Percentiles rank a stretch among this genome's conserved stretches.
phyloP scores from a whole-genome alignment of 2,797 vertebrate species.

The Urosaurus nigricauda region DNA sequence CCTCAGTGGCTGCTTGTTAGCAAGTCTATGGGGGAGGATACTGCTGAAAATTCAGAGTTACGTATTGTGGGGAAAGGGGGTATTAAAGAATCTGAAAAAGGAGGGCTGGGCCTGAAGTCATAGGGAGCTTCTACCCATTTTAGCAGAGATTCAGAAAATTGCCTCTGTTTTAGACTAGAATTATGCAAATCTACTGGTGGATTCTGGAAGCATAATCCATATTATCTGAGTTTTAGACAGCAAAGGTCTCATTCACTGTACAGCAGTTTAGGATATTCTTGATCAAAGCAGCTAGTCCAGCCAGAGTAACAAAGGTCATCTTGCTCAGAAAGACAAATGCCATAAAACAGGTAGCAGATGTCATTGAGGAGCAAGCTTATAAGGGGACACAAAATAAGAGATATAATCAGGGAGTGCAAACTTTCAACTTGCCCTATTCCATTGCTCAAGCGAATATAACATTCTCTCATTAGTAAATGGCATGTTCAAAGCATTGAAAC shows the following conservation, averaged over 20 bases:
- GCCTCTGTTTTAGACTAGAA: too few species aligned
- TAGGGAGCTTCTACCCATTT: too few species aligned
- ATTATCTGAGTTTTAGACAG: not conserved
- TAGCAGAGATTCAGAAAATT: too few species aligned
- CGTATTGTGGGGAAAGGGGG: not conserved
- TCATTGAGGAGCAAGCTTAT: not conserved
- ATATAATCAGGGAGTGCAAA: not conserved
- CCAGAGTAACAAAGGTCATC: not conserved
- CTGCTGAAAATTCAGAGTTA: not conserved
- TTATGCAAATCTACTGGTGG: too few species aligned
- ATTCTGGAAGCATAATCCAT: too few species aligned
- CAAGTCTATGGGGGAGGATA: not conserved
- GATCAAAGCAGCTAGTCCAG: not conserved
- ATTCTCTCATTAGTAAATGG: slow-evolving; percentile 68
- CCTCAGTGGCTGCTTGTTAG: not conserved
- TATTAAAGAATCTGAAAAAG: not conserved
- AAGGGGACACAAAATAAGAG: not conserved
- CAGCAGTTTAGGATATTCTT: not conserved
- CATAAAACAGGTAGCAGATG: not conserved
- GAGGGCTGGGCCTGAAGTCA: too few species aligned
- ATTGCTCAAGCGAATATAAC: slow-evolving; percentile 30
- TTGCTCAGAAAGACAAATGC: not conserved
- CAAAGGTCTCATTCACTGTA: not conserved
- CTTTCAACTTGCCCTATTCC: not conserved
- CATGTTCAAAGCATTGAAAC: slow-evolving; percentile 53